phyloP scores from a whole-genome alignment of 2,888 invertebrate genomes.

The Agrotis clavis region DNA sequence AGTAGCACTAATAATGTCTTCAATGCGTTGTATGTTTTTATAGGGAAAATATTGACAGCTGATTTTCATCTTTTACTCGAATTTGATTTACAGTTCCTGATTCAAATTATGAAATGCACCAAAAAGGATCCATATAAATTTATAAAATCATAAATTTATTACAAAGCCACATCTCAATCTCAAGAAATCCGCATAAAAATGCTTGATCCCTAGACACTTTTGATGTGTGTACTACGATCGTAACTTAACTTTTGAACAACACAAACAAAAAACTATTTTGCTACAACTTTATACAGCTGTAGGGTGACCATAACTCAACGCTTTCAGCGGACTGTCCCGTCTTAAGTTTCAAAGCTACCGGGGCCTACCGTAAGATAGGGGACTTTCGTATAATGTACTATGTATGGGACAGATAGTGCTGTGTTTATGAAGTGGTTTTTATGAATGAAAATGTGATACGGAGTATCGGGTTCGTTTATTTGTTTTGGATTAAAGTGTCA shows the following conservation, averaged over 20 bases:
- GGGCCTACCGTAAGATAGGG: slow-evolving; percentile 41
- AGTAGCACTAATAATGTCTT: too few species aligned
- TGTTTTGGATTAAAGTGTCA: slow-evolving; percentile 29
- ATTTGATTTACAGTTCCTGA: too few species aligned
- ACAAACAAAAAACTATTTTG: slow-evolving; percentile 71
- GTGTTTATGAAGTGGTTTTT: slow-evolving; percentile 37
- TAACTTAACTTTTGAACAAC: slow-evolving; percentile 75
- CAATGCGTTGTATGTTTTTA: too few species aligned
- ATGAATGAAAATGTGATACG: not conserved
- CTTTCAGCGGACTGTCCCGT: slow-evolving; percentile 62
- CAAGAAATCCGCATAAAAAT: too few species aligned
- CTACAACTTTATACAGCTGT: slow-evolving; percentile 76
- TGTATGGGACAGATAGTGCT: slow-evolving; percentile 19
- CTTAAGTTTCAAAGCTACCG: slow-evolving; percentile 61
- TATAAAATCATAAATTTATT: too few species aligned
- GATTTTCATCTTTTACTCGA: too few species aligned
- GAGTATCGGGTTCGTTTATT: slow-evolving; percentile 30
- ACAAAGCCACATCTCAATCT: too few species aligned
- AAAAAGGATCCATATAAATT: too few species aligned
- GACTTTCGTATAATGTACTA: slow-evolving; percentile 35
- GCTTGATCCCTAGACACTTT: too few species aligned
- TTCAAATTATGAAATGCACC: too few species aligned
- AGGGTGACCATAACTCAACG: slow-evolving; percentile 62
- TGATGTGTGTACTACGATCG: slow-evolving; percentile 72
- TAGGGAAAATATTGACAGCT: too few species aligned